Evolutionary conservation across 2,888 invertebrate genomes (phyloP), one percentile per base, ranked within the genome.

Genomic region (Lysandra bellargus): DNA sequence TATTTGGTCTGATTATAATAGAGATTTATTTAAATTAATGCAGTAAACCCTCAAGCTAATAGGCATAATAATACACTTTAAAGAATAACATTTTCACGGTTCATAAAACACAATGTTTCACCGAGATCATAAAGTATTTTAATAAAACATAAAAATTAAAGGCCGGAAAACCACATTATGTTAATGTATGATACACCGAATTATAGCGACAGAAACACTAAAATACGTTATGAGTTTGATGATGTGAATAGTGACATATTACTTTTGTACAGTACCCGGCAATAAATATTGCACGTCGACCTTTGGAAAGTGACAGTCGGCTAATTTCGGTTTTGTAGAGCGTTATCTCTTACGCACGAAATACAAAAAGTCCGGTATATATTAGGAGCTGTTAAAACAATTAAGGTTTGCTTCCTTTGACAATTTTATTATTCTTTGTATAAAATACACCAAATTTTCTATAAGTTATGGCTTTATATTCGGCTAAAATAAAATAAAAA

Each of bases 151-250:
- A 69, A 69, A 69, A 69, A 69, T 69, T 69, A 69, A 69, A 69
- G 37, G 69, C 33, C 69, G 69, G 33, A 37, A 69, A 69, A 69
- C 69, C 69, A 14, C 14, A 69, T 69, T 69, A 69, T 69, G 69
- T 14, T 69, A 69, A 69, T 69, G 49, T 76, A 37, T 30, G 49
- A 49, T 75, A 30, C 4, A 75, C 40, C 7, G 23, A 75, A 49
- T 23, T 49, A 30, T 23, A 5, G 30, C 49, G 53, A 30, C n/a
- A 75, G 14, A 53, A 14, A 53, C 53, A 53, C 2, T 53, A 12
- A 44, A 53, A 53, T 53, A 53, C 1, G 12, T 53, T 53, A 53
- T 4, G 53, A 57, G 14, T 57, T 57, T 57, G 53, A 57, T 57
- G 17, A 1, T 57, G 14, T 57, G 17, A 17, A 23, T 0, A 23